Conservation (phyloP, 2,888 invertebrate species). For the Pyrrhosoma nymphula region DNA sequence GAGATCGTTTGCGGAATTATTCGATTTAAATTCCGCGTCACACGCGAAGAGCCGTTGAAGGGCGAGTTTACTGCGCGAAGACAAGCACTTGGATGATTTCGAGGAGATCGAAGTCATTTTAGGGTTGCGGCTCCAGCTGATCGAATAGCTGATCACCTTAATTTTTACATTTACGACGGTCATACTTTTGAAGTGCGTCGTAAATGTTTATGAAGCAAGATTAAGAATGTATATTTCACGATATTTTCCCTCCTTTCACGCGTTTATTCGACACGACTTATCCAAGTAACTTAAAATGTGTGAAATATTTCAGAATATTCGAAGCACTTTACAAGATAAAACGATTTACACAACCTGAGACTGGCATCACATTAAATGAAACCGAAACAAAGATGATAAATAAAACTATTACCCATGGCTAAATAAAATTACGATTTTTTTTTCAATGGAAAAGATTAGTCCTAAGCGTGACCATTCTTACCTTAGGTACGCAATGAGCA, state of each 20-base stretch:
- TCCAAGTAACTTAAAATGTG: not conserved
- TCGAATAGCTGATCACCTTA: constrained; percentile 42
- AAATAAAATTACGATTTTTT: no score
- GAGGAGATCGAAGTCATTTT: constrained; percentile 47
- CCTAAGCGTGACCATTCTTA: no score
- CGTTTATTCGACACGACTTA: not conserved
- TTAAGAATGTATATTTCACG: not conserved
- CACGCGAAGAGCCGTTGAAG: constrained; percentile 47
- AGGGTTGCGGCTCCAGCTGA: not conserved
- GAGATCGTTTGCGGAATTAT: constrained; percentile 55
- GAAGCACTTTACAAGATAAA: not conserved
- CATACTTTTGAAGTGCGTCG: constrained; percentile 10
- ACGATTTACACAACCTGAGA: not conserved
- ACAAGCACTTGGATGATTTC: not conserved
- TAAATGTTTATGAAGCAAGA: constrained; percentile 10
- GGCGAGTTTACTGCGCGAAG: constrained; percentile 45
- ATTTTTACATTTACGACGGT: constrained; percentile 49
- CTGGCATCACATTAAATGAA: not conserved
- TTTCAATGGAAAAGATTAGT: no score
- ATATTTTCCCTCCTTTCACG: not conserved
- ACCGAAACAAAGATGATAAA: not conserved
- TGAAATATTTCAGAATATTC: not conserved
- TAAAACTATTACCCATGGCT: not conserved
- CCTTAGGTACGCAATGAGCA: no score
- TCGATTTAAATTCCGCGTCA: constrained; percentile 63